Evolutionary conservation across 2,797 vertebrate genomes (phyloP).

Genomic region (Heterohyrax brucei): DNA sequence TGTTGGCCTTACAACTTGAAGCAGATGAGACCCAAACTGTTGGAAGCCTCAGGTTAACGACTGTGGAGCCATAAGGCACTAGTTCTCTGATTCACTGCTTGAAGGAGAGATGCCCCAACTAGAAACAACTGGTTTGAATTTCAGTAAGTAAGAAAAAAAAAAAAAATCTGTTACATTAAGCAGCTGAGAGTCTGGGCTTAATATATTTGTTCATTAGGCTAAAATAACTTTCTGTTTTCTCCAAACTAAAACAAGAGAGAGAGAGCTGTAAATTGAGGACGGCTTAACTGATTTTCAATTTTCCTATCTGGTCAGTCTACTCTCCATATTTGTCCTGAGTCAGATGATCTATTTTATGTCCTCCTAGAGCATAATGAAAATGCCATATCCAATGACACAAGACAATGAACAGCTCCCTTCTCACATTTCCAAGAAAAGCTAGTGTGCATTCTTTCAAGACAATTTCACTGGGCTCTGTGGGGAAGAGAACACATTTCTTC

Average conservation of each 20-base stretch:
- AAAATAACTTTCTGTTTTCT: slow-evolving; percentile 15
- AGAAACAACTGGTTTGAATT: slow-evolving; percentile 50
- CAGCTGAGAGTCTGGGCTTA: neutral
- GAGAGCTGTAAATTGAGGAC: neutral
- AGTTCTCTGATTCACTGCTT: neutral
- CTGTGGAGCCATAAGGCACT: neutral
- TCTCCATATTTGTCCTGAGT: slow-evolving; percentile 19
- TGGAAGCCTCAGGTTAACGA: neutral
- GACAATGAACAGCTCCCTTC: slow-evolving; percentile 4
- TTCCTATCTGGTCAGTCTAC: neutral
- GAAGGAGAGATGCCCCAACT: neutral
- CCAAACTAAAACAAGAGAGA: neutral
- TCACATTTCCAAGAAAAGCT: neutral
- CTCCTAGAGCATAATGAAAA: slow-evolving; percentile 7
- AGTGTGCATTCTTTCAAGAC: neutral
- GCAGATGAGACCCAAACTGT: neutral
- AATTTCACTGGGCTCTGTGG: neutral
- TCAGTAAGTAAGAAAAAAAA: neutral
- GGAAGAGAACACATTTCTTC: neutral
- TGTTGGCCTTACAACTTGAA: neutral
- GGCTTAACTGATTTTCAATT: neutral
- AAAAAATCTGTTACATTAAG: slow-evolving; percentile 1
- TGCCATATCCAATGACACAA: neutral
- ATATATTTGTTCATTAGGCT: neutral
- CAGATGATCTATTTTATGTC: neutral